These are phyloP conservation scores for Limnephilus marmoratus DNA, from an alignment of 2,888 invertebrate species.

Conservation along the genomic window DNA sequence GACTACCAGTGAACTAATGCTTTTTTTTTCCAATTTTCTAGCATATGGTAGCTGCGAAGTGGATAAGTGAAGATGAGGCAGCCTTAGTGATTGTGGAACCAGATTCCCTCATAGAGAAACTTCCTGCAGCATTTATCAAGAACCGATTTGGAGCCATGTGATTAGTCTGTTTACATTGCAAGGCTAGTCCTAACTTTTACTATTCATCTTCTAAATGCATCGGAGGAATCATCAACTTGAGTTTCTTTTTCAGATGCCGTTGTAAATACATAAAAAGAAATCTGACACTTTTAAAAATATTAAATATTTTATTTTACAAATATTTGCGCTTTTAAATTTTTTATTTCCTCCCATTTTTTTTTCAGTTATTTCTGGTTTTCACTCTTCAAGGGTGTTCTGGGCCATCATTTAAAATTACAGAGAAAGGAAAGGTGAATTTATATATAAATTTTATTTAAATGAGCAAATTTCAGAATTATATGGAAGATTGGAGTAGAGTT, in stretches of 20 bases:
- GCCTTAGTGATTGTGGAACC: constrained; percentile 63
- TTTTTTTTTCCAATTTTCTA: constrained; percentile 3
- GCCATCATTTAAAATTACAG: too few relatives aligned
- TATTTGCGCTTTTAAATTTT: neutral
- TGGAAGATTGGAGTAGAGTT: too few relatives aligned
- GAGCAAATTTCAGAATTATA: too few relatives aligned
- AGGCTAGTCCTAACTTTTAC: neutral
- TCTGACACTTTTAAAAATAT: neutral
- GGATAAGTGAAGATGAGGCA: constrained; percentile 62
- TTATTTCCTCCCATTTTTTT: too few relatives aligned
- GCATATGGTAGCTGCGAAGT: constrained; percentile 63
- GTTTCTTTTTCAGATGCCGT: neutral
- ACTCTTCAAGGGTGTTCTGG: too few relatives aligned
- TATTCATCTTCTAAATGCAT: neutral
- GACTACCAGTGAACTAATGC: neutral
- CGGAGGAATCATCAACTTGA: neutral
- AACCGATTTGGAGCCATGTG: constrained; percentile 62
- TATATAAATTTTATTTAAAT: too few relatives aligned
- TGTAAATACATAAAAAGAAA: neutral
- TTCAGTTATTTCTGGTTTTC: too few relatives aligned
- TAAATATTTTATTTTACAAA: neutral
- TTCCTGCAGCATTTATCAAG: constrained; percentile 61
- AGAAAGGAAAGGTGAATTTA: too few relatives aligned
- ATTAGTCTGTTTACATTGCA: neutral
- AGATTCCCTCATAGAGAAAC: constrained; percentile 61